phyloP scores from a whole-genome alignment of 2,797 vertebrate species.

The Danio aesculapii region DNA sequence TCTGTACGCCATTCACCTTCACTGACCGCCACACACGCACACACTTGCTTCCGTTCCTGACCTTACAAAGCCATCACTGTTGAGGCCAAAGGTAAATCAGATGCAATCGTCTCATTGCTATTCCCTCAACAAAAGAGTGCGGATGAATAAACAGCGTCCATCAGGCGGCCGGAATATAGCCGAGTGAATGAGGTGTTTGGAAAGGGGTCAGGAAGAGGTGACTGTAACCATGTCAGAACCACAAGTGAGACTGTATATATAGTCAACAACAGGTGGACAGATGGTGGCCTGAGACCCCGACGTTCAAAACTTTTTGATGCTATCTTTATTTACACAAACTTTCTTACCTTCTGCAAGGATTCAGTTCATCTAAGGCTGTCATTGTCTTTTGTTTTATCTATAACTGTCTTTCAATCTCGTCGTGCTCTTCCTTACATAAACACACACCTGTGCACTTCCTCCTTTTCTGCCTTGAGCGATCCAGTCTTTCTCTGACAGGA shows the following conservation, averaged over 20 bases:
- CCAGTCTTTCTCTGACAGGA: constrained; percentile 71
- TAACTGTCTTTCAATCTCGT: constrained; percentile 30
- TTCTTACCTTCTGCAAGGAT: neutral
- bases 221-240: constrained; percentile 48
- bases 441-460: constrained; percentile 73
- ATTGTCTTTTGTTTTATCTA: constrained; percentile 1
- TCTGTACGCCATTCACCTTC: constrained; percentile 43
- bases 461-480: constrained; percentile 72
- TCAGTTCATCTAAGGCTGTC: neutral
- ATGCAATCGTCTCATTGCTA: constrained; percentile 61
- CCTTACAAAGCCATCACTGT: constrained; percentile 54
- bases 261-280: constrained; percentile 45
- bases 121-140: constrained; percentile 57
- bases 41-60: constrained; percentile 43
- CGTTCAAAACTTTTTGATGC: constrained; percentile 29
- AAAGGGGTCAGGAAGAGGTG: constrained; percentile 43
- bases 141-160: constrained; percentile 58
- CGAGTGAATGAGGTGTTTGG: constrained; percentile 43
- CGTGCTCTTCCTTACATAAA: constrained; percentile 26
- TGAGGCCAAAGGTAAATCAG: constrained; percentile 45
- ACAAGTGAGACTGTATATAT: constrained; percentile 19
- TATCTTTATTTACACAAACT: constrained; percentile 5
- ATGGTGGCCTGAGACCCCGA: constrained; percentile 33
- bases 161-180: constrained; percentile 46
- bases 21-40: constrained; percentile 35